These are phyloP conservation scores for Machaerirhynchus nigripectus DNA, from an alignment of 2,113 vertebrate genomes.

Conservation along the genomic window DNA sequence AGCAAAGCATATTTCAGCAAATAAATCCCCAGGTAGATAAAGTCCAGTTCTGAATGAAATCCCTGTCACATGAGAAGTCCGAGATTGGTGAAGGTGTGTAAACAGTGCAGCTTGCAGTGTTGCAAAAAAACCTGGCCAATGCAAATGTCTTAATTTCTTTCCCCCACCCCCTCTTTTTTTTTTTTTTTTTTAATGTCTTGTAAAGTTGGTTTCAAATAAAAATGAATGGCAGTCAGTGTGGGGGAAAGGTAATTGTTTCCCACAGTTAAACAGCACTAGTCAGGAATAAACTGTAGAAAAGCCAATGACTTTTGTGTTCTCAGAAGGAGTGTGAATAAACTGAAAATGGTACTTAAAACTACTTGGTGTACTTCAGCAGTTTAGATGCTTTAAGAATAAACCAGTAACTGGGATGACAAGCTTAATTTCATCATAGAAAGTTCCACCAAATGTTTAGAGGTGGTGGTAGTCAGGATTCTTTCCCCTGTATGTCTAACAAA, in stretches of 20 bases:
- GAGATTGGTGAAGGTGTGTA: not conserved
- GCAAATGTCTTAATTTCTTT: not conserved
- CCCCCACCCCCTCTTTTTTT: too few relatives aligned
- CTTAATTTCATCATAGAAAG: not conserved
- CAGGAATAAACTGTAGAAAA: not conserved
- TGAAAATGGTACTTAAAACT: not conserved
- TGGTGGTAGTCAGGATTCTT: not conserved
- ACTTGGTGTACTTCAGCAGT: not conserved
- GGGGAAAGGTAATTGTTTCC: not conserved
- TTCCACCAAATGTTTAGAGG: not conserved
- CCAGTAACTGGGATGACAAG: not conserved
- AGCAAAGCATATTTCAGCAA: constrained; percentile 1
- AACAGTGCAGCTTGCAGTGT: not conserved
- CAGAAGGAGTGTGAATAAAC: not conserved
- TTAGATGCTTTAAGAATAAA: not conserved
- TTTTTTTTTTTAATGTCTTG: not conserved
- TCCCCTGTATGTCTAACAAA: rapidly evolving
- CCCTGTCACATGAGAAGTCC: not conserved
- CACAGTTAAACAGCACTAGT: not conserved
- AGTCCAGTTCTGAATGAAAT: not conserved
- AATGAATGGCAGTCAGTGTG: not conserved
- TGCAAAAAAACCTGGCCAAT: not conserved
- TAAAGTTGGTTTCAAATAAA: not conserved
- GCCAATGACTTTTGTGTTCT: not conserved
- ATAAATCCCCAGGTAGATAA: constrained; percentile 9